phyloP scores from a whole-genome alignment of 2,113 vertebrate species.

The Oreochromis aureus region DNA sequence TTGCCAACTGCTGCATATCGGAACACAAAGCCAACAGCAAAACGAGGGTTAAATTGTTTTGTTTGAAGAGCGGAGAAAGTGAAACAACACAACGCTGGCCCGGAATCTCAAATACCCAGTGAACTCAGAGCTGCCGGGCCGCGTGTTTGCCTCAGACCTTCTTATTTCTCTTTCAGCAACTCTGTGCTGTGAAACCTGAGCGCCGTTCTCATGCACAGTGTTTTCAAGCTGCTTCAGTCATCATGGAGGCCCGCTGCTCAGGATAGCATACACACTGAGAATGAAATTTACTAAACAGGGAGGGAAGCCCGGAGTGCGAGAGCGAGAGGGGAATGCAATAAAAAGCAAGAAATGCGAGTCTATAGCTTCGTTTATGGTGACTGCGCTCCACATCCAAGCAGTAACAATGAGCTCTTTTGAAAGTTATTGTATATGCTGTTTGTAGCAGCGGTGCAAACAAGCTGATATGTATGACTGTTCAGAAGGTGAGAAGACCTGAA shows the following conservation, averaged over 20 bases:
- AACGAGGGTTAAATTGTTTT: not conserved
- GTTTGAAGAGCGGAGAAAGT: not conserved
- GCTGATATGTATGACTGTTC: not conserved
- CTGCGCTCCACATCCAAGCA: not conserved
- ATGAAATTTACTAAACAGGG: not conserved
- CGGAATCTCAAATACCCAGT: not conserved
- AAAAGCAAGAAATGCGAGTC: conserved; percentile 5
- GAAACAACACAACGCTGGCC: not conserved
- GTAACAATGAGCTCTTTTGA: not conserved
- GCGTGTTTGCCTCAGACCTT: not conserved
- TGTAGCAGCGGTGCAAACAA: not conserved
- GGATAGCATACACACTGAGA: conserved; percentile 4
- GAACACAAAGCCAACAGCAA: not conserved
- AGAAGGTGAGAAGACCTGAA: not conserved
- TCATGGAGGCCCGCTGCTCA: conserved; percentile 5
- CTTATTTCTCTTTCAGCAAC: not conserved
- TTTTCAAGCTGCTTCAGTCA: not conserved
- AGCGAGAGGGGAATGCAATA: not conserved
- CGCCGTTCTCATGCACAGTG: not conserved
- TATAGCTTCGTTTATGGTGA: not conserved
- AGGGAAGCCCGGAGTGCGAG: not conserved
- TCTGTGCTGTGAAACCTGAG: conserved; percentile 3
- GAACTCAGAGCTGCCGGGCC: not conserved
- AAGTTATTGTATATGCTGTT: not conserved
- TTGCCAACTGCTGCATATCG: not conserved